Evolutionary conservation across 2,113 vertebrate species (phyloP).

Genomic region (Haemorhous mexicanus): DNA sequence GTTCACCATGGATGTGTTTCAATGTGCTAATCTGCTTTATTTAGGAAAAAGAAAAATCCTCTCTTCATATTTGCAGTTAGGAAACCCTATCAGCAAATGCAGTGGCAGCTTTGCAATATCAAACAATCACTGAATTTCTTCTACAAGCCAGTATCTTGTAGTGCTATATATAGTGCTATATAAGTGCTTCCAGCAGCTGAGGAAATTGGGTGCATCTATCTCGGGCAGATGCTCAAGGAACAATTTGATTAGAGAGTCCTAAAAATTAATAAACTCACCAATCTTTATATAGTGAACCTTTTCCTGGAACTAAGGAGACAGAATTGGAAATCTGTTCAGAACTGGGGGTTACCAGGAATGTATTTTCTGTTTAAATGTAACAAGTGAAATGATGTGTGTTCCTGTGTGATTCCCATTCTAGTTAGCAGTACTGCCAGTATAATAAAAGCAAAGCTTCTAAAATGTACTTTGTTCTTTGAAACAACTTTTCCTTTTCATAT

Average conservation of each 20-base stretch:
- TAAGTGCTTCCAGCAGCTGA: neutral
- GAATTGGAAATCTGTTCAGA: neutral
- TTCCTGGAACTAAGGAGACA: neutral
- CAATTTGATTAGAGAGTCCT: neutral
- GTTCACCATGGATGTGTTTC: neutral
- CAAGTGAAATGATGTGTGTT: neutral
- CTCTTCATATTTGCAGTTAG: neutral
- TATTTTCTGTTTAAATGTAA: neutral
- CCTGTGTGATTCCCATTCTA: neutral
- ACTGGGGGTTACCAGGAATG: neutral
- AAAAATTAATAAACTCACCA: neutral
- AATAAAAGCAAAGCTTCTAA: neutral
- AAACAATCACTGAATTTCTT: neutral
- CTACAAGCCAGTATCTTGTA: neutral
- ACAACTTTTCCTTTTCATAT: neutral
- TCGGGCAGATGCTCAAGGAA: neutral
- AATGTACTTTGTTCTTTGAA: neutral
- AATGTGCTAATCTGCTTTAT: neutral
- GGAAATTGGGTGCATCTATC: neutral
- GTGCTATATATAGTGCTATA: neutral
- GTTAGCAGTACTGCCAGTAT: neutral
- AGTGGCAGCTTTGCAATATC: neutral
- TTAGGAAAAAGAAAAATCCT: neutral
- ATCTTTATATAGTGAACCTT: neutral
- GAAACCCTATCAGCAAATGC: neutral